Percentiles rank a stretch among this genome's conserved stretches.
These are phyloP conservation scores for Gallinago media DNA, from an alignment of 2,113 vertebrate genomes.

Conservation along the genomic window DNA sequence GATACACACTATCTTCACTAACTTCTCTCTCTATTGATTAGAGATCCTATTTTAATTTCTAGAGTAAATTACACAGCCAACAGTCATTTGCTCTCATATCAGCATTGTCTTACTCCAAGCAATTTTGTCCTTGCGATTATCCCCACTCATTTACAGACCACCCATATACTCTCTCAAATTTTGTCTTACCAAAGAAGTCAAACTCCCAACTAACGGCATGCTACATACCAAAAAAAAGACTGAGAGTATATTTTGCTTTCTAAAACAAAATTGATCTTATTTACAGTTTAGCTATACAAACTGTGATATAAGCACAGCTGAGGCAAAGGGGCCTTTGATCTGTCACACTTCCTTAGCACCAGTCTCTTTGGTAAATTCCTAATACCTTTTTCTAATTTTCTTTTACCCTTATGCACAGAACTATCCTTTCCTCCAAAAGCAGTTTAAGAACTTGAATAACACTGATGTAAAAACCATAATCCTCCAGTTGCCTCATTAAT, in stretches of 20 bases:
- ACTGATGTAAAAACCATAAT: slow-evolving; percentile 18
- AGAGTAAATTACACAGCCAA: background rate
- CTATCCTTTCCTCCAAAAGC: background rate
- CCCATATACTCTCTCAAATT: background rate
- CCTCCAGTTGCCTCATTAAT: background rate
- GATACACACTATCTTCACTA: background rate
- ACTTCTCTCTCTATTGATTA: background rate
- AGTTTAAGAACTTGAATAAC: slow-evolving; percentile 21
- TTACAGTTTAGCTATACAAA: background rate
- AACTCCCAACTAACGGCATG: background rate
- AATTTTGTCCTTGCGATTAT: background rate
- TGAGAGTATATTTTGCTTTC: background rate
- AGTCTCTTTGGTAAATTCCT: background rate
- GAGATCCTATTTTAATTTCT: background rate
- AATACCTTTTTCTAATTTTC: background rate
- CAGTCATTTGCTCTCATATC: background rate
- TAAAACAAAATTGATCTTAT: background rate
- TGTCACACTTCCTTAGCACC: background rate
- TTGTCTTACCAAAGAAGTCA: background rate
- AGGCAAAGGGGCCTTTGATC: background rate
- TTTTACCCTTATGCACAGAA: slow-evolving; percentile 2
- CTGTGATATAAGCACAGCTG: background rate
- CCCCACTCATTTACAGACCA: background rate
- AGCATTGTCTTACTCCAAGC: background rate
- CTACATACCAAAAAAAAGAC: background rate